Evolutionary conservation across 2,888 invertebrate species (phyloP).

Genomic region (Tiphia femorata): DNA sequence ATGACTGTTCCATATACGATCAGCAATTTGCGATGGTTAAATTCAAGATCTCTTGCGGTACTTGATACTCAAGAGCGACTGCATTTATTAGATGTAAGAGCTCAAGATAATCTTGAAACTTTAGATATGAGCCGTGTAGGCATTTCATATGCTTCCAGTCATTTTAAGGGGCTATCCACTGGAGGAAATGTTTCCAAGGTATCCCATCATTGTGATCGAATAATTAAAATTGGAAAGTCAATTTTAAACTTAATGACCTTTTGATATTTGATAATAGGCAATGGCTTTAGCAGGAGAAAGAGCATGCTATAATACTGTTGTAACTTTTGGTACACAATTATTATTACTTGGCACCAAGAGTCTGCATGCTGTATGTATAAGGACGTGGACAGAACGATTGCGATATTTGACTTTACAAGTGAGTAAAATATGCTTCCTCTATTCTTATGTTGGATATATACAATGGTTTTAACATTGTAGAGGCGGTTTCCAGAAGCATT

Average conservation of each 20-base stretch:
- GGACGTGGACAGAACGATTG: slow-evolving; percentile 79
- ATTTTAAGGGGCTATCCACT: slow-evolving; percentile 92
- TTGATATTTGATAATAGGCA: slow-evolving; percentile 67
- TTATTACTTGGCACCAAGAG: slow-evolving; percentile 78
- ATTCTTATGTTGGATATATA: background rate
- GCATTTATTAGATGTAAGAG: slow-evolving; percentile 89
- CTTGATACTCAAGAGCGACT: slow-evolving; percentile 89
- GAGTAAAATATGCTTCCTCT: slow-evolving; percentile 48
- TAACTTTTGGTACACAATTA: slow-evolving; percentile 78
- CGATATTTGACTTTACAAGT: slow-evolving; percentile 73
- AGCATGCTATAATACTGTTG: slow-evolving; percentile 82
- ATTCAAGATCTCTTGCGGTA: slow-evolving; percentile 84
- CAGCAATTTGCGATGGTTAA: slow-evolving; percentile 85
- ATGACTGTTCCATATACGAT: slow-evolving; percentile 80
- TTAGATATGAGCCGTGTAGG: slow-evolving; percentile 85
- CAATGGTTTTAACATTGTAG: slow-evolving; percentile 49
- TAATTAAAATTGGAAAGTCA: background rate
- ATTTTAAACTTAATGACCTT: too few relatives aligned
- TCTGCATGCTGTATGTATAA: slow-evolving; percentile 70
- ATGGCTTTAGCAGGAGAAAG: slow-evolving; percentile 82
- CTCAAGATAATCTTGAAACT: slow-evolving; percentile 87
- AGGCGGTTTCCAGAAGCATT: slow-evolving; percentile 74
- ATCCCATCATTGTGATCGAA: background rate
- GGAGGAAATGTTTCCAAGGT: slow-evolving; percentile 88
- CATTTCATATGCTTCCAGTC: slow-evolving; percentile 88